Percentiles rank a stretch among this genome's conserved stretches.
Conservation (phyloP, 2,888 invertebrate genomes). For the Ischnura elegans region DNA sequence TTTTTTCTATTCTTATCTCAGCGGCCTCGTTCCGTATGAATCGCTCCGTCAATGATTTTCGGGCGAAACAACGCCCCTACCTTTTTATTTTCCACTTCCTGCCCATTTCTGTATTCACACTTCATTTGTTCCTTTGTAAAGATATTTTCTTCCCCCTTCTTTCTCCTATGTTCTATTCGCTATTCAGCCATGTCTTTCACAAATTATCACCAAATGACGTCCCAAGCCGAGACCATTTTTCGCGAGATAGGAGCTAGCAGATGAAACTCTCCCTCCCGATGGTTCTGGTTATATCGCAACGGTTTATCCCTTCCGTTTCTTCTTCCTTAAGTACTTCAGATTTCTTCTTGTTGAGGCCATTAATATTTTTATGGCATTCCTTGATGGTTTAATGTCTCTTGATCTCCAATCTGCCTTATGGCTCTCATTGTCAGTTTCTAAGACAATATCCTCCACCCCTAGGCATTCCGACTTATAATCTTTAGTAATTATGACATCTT, state of each 20-base stretch:
- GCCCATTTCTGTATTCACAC: conserved; percentile 8
- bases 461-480: background rate
- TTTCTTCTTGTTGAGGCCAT: background rate
- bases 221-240: background rate
- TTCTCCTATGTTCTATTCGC: background rate
- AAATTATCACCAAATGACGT: background rate
- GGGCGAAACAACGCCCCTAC: background rate
- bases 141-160: background rate
- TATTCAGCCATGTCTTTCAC: background rate
- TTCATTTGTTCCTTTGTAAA: background rate
- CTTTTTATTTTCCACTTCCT: background rate
- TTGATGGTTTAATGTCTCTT: background rate
- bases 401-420: background rate
- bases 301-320: background rate
- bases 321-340: background rate
- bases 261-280: background rate
- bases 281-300: background rate
- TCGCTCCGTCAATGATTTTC: background rate
- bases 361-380: background rate
- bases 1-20: background rate
- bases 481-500: no score
- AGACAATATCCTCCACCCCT: background rate
- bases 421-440: background rate
- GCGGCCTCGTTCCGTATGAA: background rate
- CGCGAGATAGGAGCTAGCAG: background rate